Evolutionary conservation across 2,113 vertebrate species (phyloP).

Genomic region (Brienomyrus brachyistius): DNA sequence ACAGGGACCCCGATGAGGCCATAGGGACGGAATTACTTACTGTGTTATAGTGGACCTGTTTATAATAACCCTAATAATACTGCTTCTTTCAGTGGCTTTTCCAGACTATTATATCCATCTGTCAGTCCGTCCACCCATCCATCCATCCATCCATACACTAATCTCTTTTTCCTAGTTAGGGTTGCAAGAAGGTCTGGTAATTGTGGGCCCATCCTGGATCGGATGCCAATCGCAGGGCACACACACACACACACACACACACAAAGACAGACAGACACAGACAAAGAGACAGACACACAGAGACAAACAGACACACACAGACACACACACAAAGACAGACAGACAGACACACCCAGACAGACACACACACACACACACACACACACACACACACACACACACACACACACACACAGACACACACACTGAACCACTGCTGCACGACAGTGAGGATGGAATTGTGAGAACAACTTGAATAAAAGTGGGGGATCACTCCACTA

Average conservation of each 20-base stretch:
- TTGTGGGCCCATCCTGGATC: not conserved
- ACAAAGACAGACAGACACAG: too few species aligned
- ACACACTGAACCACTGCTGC: not conserved
- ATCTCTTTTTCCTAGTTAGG: not conserved
- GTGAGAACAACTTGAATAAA: not conserved
- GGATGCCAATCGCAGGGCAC: not conserved
- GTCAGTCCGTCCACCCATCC: not conserved
- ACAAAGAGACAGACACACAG: not conserved
- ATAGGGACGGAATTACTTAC: not conserved
- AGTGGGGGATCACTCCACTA: not conserved
- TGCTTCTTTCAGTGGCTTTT: not conserved
- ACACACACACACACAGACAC: too few species aligned
- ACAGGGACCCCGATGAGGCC: not conserved
- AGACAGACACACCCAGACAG: too few species aligned
- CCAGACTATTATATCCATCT: not conserved
- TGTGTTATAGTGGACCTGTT: not conserved
- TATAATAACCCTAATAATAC: not conserved
- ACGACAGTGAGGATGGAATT: not conserved
- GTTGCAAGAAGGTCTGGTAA: not conserved
- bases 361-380: not conserved
- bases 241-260: not conserved
- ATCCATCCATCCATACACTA: not conserved
- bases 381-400: not conserved
- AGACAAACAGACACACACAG: accelerated
- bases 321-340: too few species aligned